Base-by-base conservation (phyloP, 2,797 vertebrate species). In the Lithobates sylvaticus region DNA sequence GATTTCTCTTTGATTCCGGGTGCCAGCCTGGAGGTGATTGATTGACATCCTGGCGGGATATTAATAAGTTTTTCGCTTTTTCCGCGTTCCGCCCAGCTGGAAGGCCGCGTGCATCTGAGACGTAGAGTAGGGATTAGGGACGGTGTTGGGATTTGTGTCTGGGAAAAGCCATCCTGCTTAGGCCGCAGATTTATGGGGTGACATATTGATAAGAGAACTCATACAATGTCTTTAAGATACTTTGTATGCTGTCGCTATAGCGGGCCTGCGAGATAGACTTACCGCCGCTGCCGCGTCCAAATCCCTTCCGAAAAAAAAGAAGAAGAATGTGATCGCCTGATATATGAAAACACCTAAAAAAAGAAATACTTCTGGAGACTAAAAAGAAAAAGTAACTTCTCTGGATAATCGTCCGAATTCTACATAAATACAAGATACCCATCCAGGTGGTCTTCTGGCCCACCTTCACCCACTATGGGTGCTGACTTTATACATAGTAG, bases 1-100 rank as follows among this genome's bases (percentile, higher is more conserved):
- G 91, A 93, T 91, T 92, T 89, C 85, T 89, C 90, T 91, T 90
- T 87, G 89, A 91, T 91, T 89, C 91, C 89, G 92, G 91, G 91
- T 92, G 91, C 92, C 91, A 92, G 91, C 90, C 84, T 89, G 78
- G 83, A 88, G 0, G 83, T 92, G 91, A 93, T 93, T 91, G 91
- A 93, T 93, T 81, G 85, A 90, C 86, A n/a, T 91, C 86, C 89
- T 92, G 92, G 92, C 92, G 91, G 90, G 89, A 88, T 64, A 90
- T 89, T 91, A 88, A 89, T 86, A 88, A 84, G 84, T 89, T 90
- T 85, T 88, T 86, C 90, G 89, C 88, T 47, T 54, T 88, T 90
- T 32, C 89, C 88, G 88, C 76, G 89, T 73, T 90, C 89, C 91
- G n/a, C 91, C 91, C 91, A 91, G 91, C 88, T 69, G 75, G 79